Conservation (phyloP, 2,888 invertebrate species). For the Watsonalla binaria region DNA sequence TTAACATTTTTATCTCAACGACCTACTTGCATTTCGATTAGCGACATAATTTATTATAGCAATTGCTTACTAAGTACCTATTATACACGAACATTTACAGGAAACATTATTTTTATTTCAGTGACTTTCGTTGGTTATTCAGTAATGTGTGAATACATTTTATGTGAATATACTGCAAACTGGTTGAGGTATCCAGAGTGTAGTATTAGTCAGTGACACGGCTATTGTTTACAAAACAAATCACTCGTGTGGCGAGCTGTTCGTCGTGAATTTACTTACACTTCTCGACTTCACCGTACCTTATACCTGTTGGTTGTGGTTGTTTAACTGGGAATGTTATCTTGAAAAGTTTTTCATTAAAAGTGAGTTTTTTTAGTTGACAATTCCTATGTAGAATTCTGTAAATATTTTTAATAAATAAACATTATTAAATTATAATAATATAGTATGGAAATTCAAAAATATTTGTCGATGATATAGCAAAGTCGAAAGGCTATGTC, state of each 20-base stretch:
- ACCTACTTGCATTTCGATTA: not conserved
- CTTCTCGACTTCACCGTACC: not conserved
- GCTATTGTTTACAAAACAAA: constrained; percentile 3
- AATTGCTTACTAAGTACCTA: constrained; percentile 5
- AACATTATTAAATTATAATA: too few relatives aligned
- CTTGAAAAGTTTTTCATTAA: too few relatives aligned
- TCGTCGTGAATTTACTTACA: not conserved
- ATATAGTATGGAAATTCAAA: too few relatives aligned
- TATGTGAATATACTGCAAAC: not conserved
- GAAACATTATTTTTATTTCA: constrained; percentile 1
- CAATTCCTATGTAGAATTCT: too few relatives aligned
- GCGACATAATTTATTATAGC: not conserved
- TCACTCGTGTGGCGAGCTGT: not conserved
- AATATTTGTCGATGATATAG: too few relatives aligned
- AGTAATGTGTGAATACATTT: not conserved
- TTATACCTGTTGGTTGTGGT: too few relatives aligned
- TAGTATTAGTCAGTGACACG: not conserved
- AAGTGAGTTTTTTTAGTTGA: too few relatives aligned
- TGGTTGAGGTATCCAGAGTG: not conserved
- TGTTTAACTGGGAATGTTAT: too few relatives aligned
- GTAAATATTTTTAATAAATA: too few relatives aligned
- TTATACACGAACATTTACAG: constrained; percentile 8
- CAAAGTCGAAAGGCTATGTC: too few relatives aligned
- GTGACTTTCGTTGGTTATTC: not conserved
- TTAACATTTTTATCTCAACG: not conserved